Percentiles rank a stretch among this genome's conserved stretches.
phyloP scores from a whole-genome alignment of 2,888 invertebrate genomes.

The Aelia acuminata region DNA sequence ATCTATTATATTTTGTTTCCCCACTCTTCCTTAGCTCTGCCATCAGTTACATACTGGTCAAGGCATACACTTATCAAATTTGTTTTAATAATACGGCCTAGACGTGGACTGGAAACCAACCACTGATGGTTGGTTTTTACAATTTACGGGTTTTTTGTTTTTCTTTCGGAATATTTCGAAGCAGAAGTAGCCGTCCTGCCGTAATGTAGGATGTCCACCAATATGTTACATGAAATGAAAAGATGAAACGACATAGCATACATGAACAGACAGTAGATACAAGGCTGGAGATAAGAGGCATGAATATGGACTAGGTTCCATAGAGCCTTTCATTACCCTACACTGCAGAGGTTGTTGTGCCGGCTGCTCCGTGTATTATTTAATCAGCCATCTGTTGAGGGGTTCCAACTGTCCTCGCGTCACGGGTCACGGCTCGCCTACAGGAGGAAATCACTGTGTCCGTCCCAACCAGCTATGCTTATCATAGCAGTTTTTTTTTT shows the following conservation, averaged over 20 bases:
- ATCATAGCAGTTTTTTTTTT: background rate
- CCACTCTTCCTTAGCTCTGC: too few species aligned
- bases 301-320: constrained; percentile 30
- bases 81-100: too few species aligned
- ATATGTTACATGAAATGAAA: constrained; percentile 25
- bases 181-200: background rate
- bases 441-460: constrained; percentile 41
- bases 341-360: constrained; percentile 37
- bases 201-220: background rate
- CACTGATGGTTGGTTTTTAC: too few species aligned
- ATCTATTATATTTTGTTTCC: too few species aligned
- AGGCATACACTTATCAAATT: too few species aligned
- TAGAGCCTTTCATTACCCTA: background rate
- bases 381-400: constrained; percentile 56
- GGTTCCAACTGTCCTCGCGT: background rate
- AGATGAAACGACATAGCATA: background rate
- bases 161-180: too few species aligned
- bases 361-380: constrained; percentile 46
- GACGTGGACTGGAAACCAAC: too few species aligned
- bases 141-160: too few species aligned
- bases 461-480: background rate
- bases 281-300: background rate
- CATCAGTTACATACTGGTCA: too few species aligned
- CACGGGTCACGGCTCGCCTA: constrained; percentile 10
- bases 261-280: background rate